Evolutionary conservation across 2,797 vertebrate genomes (phyloP), one percentile per base, ranked within the genome.

Genomic region (Silurus aristotelis): DNA sequence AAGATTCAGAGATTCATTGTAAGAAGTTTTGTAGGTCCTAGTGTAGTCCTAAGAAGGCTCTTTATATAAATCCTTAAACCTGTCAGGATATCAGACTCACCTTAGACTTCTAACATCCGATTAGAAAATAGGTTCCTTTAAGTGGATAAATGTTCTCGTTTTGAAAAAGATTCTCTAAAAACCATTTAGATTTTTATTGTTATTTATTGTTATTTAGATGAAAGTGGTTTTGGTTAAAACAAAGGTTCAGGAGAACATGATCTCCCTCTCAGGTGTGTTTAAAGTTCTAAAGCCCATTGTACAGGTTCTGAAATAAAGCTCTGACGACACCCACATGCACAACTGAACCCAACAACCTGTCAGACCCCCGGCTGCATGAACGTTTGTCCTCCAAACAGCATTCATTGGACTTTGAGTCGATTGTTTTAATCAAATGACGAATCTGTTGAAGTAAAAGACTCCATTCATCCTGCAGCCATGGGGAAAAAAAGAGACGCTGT

Each of bases 371-470:
- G 64, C 85, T 20, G 19, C 66, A 10, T 83, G 90, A 90, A 91
- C 91, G 90, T 92, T 90, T 89, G 90, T 87, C 88, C 87, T 90
- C 66, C 80, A 87, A 72, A 89, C 82, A 1, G 82, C 68, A 10
- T 89, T 90, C 90, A 90, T 91, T 92, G 92, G 89, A 91, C 75
- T 75, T 86, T 90, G 87, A 91, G 90, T 91, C 90, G 92, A 92
- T 92, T 93, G 91, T 92, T 94, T 92, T 89, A 87, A 86, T 92
- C 92, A 89, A 79, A 72, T 38, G 85, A 84, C 38, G 66, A 82
- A 86, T 88, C 89, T 87, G 55, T 86, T 87, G 68, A 90, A 85
- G 88, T 90, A 86, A 89, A 91, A 82, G 84, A 72, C 90, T 92
- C 89, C 89, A 89, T 91, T 93, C 90, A 91, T 92, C 92, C 90